Evolutionary conservation across 35 echinoderm and acorn worm genomes (phyloP), one percentile per base, ranked within the genome.

Genomic region (Acanthaster planci): DNA sequence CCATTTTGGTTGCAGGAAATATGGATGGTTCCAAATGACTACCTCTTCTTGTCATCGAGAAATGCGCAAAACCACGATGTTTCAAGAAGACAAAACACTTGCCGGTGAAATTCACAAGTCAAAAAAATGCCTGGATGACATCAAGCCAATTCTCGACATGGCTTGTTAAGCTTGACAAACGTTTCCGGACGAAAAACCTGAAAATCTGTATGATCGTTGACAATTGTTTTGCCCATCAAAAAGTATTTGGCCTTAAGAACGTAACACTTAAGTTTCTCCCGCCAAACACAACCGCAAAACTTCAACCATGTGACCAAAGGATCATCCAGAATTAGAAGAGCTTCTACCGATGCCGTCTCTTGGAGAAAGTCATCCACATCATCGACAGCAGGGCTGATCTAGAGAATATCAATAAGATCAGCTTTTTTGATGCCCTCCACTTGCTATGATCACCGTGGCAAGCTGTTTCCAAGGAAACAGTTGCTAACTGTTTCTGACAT

Each of bases 281-380:
- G 17, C 60, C 88, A 12, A 84, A 90, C 67, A 90, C 80, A 21
- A 90, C 80, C 5, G 72, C 88, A 2, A 82, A 83, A 29, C 64
- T 90, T 2, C 88, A 90, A 52, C 88, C 88, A 35, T 60, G 76
- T 8, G 80, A 90, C 52, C 88, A 90, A 32, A 80, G 80, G 1
- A 76, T 84, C 77, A 85, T 85, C 57, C 51, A 58, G 35, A 85
- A 58, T 47, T 42, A 68, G n/a, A 85, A 85, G 51, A 85, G 23
- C 31, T 72, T 58, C 83, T 85, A 85, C 42, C 57, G 83, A 1
- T 12, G 55, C 12, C 57, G 83, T 22, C 53, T 85, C 56, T 35
- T 85, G 77, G 77, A 80, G 39, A 39, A 50, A 18, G 26, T 80
- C 17, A 38, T 80, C n/a, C n/a, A n/a, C n/a, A n/a, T n/a, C n/a